phyloP scores from a whole-genome alignment of 1,140 invertebrate genomes.

The Diuraphis noxia region DNA sequence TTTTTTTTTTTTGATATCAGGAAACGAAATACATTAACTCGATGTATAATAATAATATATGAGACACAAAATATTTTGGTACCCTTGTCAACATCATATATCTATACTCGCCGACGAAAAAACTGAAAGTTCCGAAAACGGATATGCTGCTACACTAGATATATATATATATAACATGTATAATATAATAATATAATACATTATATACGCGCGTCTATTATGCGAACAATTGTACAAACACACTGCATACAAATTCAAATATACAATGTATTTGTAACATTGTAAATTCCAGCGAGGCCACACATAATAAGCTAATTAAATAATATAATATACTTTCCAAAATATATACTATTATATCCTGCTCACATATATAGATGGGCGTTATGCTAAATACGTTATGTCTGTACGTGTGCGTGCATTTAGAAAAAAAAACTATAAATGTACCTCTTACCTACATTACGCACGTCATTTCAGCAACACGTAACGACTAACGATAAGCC shows the following conservation, averaged over 20 bases:
- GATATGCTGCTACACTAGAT: background rate
- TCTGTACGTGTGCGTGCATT: conserved; percentile 4
- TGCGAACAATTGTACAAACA: background rate
- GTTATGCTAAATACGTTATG: background rate
- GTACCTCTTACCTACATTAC: background rate
- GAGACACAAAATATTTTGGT: background rate
- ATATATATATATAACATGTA: background rate
- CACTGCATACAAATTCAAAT: conserved; percentile 12
- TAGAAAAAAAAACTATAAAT: background rate
- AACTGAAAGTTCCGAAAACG: background rate
- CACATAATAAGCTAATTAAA: conserved; percentile 31
- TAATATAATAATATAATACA: background rate
- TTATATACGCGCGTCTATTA: background rate
- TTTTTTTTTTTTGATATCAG: background rate
- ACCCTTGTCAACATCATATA: background rate
- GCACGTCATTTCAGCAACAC: background rate
- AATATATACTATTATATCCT: background rate
- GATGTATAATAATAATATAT: background rate
- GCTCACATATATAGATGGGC: background rate
- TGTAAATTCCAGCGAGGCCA: background rate
- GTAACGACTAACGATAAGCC: background rate
- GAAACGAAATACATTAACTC: background rate
- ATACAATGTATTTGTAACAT: background rate
- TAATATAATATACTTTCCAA: conserved; percentile 6
- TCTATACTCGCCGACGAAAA: background rate